phyloP scores from a whole-genome alignment of 2,797 vertebrate species.

The Dipus sagitta region DNA sequence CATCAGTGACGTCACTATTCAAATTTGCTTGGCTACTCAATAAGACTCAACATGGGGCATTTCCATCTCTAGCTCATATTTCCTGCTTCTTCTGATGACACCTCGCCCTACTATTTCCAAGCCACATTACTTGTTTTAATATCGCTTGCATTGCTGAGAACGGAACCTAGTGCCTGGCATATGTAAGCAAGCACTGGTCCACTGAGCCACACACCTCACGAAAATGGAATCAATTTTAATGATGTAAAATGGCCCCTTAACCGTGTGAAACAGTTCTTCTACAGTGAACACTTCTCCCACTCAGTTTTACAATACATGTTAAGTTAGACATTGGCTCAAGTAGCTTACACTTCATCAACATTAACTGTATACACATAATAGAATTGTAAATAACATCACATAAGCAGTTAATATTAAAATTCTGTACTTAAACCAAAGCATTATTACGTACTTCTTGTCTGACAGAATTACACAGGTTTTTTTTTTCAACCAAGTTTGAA shows the following conservation, averaged over 20 bases:
- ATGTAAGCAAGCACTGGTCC: not conserved
- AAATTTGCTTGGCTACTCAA: conserved; percentile 94
- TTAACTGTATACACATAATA: not conserved
- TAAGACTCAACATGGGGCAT: conserved; percentile 88
- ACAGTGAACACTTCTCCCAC: not conserved
- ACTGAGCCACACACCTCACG: too few species aligned
- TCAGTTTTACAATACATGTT: not conserved
- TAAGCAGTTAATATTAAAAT: not conserved
- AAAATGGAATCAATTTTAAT: not conserved
- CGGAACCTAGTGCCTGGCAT: not conserved
- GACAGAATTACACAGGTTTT: not conserved
- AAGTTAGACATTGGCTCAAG: not conserved
- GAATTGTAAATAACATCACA: not conserved
- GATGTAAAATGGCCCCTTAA: not conserved
- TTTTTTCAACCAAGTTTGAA: not conserved
- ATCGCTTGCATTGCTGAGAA: not conserved
- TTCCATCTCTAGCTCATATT: not conserved
- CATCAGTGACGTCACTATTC: conserved; percentile 89
- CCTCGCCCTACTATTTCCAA: conserved; percentile 16
- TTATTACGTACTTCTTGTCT: not conserved
- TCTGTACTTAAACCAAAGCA: conserved; percentile 10
- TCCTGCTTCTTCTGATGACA: not conserved
- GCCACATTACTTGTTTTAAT: not conserved
- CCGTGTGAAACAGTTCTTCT: not conserved
- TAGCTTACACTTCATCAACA: not conserved